Conservation (phyloP, 2,888 invertebrate genomes). For the Smittia aterrima region DNA sequence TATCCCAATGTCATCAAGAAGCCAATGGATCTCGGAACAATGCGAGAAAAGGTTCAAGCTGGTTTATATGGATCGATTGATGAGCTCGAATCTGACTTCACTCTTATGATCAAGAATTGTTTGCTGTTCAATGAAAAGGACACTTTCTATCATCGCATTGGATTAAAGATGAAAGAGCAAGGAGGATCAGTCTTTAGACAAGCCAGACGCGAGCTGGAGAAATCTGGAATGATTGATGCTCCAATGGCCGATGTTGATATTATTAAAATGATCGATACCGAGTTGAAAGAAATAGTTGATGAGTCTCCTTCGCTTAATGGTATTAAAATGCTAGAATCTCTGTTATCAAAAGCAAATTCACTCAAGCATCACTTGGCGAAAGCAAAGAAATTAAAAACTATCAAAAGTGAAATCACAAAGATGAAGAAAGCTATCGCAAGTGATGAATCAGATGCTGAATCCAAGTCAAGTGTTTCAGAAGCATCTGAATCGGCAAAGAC, state of each 20-base stretch:
- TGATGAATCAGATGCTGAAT: conserved; percentile 50
- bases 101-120: conserved; percentile 95
- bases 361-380: conserved; percentile 60
- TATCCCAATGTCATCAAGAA: conserved; percentile 79
- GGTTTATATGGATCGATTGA: conserved; percentile 69
- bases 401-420: conserved; percentile 60
- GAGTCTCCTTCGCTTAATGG: conserved; percentile 49
- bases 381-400: conserved; percentile 60
- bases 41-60: conserved; percentile 73
- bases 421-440: conserved; percentile 51
- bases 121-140: conserved; percentile 93
- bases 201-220: conserved; percentile 68
- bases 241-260: conserved; percentile 56
- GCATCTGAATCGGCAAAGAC: background rate
- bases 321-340: conserved; percentile 58
- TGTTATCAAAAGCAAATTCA: conserved; percentile 63
- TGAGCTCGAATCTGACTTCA: conserved; percentile 84
- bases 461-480: conserved; percentile 45
- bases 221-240: conserved; percentile 51
- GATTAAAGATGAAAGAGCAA: conserved; percentile 85
- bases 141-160: conserved; percentile 90
- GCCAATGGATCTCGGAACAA: conserved; percentile 88
- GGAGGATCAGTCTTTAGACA: conserved; percentile 76
- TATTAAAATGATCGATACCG: conserved; percentile 58
- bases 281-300: conserved; percentile 55